phyloP scores from a whole-genome alignment of 2,888 invertebrate genomes.

The Pharmacophagus antenor region DNA sequence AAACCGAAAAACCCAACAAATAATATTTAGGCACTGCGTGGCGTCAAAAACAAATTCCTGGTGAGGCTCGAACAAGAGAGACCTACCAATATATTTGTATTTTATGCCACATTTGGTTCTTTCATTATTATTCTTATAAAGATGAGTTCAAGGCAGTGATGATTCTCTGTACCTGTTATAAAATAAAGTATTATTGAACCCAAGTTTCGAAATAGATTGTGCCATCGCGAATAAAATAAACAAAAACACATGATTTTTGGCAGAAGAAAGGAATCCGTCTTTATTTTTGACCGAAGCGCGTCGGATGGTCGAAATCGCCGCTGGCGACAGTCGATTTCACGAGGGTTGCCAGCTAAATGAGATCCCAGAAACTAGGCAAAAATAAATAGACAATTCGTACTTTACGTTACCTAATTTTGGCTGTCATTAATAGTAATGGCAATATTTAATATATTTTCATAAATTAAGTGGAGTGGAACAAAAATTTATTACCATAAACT shows the following conservation, averaged over 20 bases:
- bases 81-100: background rate
- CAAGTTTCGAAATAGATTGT: slow-evolving; percentile 24
- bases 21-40: background rate
- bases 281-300: slow-evolving; percentile 45
- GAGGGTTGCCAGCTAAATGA: slow-evolving; percentile 18
- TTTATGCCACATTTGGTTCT: background rate
- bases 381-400: background rate
- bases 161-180: background rate
- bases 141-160: no score
- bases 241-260: slow-evolving; percentile 50
- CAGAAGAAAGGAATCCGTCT: slow-evolving; percentile 50
- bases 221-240: slow-evolving; percentile 42
- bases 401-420: background rate
- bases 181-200: background rate
- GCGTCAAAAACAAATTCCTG: background rate
- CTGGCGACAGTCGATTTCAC: slow-evolving; percentile 26
- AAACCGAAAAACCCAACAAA: background rate
- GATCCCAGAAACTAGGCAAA: background rate
- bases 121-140: background rate
- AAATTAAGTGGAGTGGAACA: no score
- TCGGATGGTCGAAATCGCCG: slow-evolving; percentile 36
- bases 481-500: no score
- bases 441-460: no score
- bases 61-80: background rate
- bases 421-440: no score